These are phyloP conservation scores for Larimichthys crocea DNA, from an alignment of 2,113 vertebrate genomes.

Conservation along the genomic window DNA sequence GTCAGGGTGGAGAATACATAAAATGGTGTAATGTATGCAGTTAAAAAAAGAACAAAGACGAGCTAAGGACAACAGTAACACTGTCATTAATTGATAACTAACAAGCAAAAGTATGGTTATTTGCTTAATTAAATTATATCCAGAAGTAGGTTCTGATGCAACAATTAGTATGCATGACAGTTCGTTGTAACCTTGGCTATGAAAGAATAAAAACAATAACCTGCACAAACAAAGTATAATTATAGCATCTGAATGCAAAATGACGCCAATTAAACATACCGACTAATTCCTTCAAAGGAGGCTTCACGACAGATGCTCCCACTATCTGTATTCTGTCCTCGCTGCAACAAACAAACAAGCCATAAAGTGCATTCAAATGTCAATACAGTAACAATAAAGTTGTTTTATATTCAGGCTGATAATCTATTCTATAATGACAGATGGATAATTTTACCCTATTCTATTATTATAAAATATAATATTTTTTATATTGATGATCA, in stretches of 20 bases:
- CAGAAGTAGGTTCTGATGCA: constrained; percentile 50
- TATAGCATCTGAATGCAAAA: constrained; percentile 52
- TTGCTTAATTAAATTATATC: constrained; percentile 31
- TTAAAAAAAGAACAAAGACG: constrained; percentile 27
- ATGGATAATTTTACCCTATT: background rate
- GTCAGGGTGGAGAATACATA: background rate
- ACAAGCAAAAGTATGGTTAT: constrained; percentile 18
- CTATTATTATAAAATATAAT: too few species aligned
- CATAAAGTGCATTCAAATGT: constrained; percentile 17
- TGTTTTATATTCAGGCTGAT: background rate
- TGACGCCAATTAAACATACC: constrained; percentile 84
- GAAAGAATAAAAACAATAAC: constrained; percentile 23
- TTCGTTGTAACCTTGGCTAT: constrained; percentile 38
- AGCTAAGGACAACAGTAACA: constrained; percentile 13
- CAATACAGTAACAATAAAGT: background rate
- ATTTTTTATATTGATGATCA: background rate
- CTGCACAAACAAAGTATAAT: constrained; percentile 50
- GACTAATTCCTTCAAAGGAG: constrained; percentile 94
- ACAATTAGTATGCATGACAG: constrained; percentile 22
- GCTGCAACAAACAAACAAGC: constrained; percentile 75
- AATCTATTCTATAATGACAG: background rate
- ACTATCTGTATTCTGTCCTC: constrained; percentile 93
- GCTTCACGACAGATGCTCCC: constrained; percentile 91
- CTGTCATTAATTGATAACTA: constrained; percentile 23
- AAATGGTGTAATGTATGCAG: background rate